These are phyloP conservation scores for Aldrovandia affinis DNA, from an alignment of 2,797 vertebrate genomes.

Conservation along the genomic window DNA sequence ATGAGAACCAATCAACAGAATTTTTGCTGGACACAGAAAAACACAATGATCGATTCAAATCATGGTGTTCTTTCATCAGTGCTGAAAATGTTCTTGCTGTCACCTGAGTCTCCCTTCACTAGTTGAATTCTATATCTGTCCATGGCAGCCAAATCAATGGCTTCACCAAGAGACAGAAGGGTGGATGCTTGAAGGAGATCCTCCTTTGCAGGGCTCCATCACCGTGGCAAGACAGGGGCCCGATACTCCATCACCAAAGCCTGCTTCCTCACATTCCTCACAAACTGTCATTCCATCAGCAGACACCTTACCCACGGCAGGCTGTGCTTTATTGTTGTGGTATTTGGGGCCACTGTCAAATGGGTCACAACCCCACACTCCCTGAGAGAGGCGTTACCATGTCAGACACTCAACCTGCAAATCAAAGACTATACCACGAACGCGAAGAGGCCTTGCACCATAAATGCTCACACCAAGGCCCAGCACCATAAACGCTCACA, in stretches of 20 bases:
- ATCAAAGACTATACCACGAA: too few relatives aligned
- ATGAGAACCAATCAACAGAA: too few relatives aligned
- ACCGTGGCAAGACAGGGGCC: neutral
- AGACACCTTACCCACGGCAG: neutral
- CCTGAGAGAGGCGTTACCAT: neutral
- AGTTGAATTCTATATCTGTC: too few relatives aligned
- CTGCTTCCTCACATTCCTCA: neutral
- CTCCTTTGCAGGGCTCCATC: neutral
- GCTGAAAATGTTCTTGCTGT: too few relatives aligned
- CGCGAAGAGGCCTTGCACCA: neutral
- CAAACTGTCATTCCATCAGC: neutral
- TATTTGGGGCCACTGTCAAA: neutral
- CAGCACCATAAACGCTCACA: neutral
- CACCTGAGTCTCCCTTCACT: too few relatives aligned
- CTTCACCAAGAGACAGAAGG: too few relatives aligned
- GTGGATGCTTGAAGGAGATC: too few relatives aligned
- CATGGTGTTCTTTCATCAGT: too few relatives aligned
- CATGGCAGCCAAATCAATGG: too few relatives aligned
- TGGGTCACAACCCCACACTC: neutral
- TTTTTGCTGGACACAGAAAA: too few relatives aligned
- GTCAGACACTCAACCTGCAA: neutral
- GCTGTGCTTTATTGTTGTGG: neutral
- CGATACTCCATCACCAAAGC: neutral
- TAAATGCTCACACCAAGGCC: neutral
- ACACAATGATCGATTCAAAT: too few relatives aligned